phyloP scores from a whole-genome alignment of 1,140 invertebrate species.

The Drosophila setifemur region DNA sequence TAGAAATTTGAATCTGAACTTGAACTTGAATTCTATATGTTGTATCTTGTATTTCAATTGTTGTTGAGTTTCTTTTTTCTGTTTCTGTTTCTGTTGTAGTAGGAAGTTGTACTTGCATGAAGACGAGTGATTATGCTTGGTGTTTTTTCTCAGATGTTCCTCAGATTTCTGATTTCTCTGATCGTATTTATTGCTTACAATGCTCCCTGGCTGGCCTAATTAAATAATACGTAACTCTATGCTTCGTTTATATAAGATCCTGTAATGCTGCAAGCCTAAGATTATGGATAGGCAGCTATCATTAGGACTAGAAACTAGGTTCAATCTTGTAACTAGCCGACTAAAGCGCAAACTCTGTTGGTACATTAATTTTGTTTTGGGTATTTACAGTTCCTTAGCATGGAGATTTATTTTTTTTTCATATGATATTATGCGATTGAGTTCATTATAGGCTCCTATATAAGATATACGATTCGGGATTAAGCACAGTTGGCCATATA shows the following conservation, averaged over 20 bases:
- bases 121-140: slow-evolving; percentile 72
- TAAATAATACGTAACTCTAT: slow-evolving; percentile 45
- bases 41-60: slow-evolving; percentile 14
- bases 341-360: slow-evolving; percentile 54
- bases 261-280: too few relatives aligned
- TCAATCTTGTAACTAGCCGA: slow-evolving; percentile 36
- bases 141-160: slow-evolving; percentile 11
- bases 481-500: slow-evolving; percentile 56
- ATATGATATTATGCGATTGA: slow-evolving; percentile 17
- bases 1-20: slow-evolving; percentile 50
- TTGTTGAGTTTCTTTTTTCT: too few relatives aligned
- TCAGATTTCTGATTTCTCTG: slow-evolving; percentile 18
- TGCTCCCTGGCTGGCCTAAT: slow-evolving; percentile 52
- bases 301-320: slow-evolving; percentile 46
- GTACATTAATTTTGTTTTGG: slow-evolving; percentile 28
- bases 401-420: too few relatives aligned
- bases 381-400: slow-evolving; percentile 68
- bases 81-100: too few relatives aligned
- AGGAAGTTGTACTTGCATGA: slow-evolving; percentile 75
- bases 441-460: slow-evolving; percentile 6
- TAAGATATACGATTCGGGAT: slow-evolving; percentile 17
- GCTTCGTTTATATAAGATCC: slow-evolving; percentile 32
- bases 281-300: too few relatives aligned
- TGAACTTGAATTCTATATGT: slow-evolving; percentile 20
- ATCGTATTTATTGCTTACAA: slow-evolving; percentile 47